Evolutionary conservation across 1,140 invertebrate species (phyloP).

Genomic region (Drosophila grimshawi): DNA sequence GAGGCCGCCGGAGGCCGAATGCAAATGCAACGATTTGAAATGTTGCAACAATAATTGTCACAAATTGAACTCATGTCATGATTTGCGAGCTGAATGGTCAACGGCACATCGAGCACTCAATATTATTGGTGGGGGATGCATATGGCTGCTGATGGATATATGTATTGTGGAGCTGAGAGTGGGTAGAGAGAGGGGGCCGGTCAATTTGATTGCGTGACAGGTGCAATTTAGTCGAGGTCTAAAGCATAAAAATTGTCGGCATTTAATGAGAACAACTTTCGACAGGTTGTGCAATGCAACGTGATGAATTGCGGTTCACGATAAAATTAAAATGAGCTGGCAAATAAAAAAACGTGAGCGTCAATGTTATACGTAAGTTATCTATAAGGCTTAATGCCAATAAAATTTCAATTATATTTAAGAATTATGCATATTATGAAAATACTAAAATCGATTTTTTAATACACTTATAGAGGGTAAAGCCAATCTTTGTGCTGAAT

Average conservation of each 20-base stretch:
- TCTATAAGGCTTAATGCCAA: no score
- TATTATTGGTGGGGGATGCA: conserved; percentile 11
- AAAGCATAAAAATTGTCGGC: conserved; percentile 43
- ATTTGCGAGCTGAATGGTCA: conserved; percentile 30
- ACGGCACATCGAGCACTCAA: conserved; percentile 11
- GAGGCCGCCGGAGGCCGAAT: conserved; percentile 49
- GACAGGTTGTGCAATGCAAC: conserved; percentile 24
- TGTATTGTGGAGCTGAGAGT: background rate
- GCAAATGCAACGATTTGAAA: conserved; percentile 57
- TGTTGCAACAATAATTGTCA: conserved; percentile 65
- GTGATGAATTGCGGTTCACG: conserved; percentile 35
- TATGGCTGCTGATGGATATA: conserved; percentile 13
- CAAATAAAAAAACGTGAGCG: conserved; percentile 6
- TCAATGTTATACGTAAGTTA: background rate
- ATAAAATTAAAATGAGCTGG: background rate
- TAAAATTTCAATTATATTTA: conserved; percentile 1
- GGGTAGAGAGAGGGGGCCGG: background rate
- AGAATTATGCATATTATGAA: background rate
- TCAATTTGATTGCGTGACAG: conserved; percentile 48
- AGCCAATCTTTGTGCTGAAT: no score
- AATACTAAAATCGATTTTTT: background rate
- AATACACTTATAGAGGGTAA: no score
- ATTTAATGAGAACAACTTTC: conserved; percentile 50
- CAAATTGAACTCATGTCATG: conserved; percentile 65
- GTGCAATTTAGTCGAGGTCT: conserved; percentile 56